Base-by-base conservation (phyloP, 2,888 invertebrate species). In the Protophormia terraenovae region DNA sequence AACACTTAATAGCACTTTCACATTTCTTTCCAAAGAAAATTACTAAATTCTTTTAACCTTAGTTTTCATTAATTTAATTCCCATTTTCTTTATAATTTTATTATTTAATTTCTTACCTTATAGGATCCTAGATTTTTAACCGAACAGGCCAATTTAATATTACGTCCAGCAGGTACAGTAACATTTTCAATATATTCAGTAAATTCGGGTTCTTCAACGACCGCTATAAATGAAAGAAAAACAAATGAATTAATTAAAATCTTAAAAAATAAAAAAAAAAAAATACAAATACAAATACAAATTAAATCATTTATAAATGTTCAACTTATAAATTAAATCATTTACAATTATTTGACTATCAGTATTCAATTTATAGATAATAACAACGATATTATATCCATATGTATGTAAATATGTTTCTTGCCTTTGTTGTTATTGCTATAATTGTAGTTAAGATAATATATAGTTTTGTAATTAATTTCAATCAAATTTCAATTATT, bases 91-190 rank as follows among this genome's bases (percentile, higher is more conserved):
- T 14, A 41, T 4, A 14, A 3, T 14, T 4, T 3, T 14, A 6
- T 7, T n/a, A 27, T 66, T 16, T 10, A 35, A 60, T 45, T 27
- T n/a, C 94, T 93, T 94, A 97, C 98, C 96, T 97, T 98, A 92
- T 97, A 97, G 55, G 96, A 95, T 89, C 97, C 97, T 84, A 98
- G 95, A 93, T 98, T 97, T 93, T 97, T 97, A 89, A 98, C 98
- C 45, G 97, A 96, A 93, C 98, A 98, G 76, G 97, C 96, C 89
- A 98, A 95, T 90, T 96, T 97, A 89, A 97, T 97, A 92, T 96
- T 97, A 88, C 97, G 95, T 87, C 98, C 98, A 84, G 97, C 97
- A 90, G 93, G 93, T 90, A 93, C 97, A 85, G 97, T 98, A 90
- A 97, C 96, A 94, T 98, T 98, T 93, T 97, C 96, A 91, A 98